Conservation (phyloP, 2,113 vertebrate species). For the Coryphaenoides rupestris region DNA sequence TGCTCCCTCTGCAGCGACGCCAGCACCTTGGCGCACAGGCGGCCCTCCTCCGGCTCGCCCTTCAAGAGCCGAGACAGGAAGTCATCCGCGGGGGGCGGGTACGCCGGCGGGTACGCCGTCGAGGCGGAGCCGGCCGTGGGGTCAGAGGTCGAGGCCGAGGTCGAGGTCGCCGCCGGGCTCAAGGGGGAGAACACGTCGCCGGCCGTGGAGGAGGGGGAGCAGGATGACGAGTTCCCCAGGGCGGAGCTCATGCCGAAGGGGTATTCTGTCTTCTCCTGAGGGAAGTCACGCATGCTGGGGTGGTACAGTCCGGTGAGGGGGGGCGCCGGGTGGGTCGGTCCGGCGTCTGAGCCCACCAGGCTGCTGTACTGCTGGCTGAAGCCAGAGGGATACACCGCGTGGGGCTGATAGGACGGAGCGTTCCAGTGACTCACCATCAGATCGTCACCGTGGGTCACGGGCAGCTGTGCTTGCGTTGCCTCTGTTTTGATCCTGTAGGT, state of each 20-base stretch:
- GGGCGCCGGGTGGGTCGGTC: constrained; percentile 37
- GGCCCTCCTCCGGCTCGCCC: constrained; percentile 73
- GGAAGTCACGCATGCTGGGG: constrained; percentile 36
- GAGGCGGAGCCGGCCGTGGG: constrained; percentile 39
- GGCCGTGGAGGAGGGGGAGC: constrained; percentile 15
- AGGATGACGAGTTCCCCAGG: constrained; percentile 16
- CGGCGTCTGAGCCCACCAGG: constrained; percentile 36
- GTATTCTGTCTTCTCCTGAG: constrained; percentile 51
- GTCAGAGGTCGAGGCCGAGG: constrained; percentile 32
- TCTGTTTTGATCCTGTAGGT: constrained; percentile 66
- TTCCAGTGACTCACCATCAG: constrained; percentile 29
- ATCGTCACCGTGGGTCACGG: constrained; percentile 44
- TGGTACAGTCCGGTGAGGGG: constrained; percentile 52
- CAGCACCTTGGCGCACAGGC: constrained; percentile 70
- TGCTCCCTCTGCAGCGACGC: constrained; percentile 73
- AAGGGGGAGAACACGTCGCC: constrained; percentile 29
- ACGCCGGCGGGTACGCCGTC: constrained; percentile 6
- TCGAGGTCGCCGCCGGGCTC: constrained; percentile 30
- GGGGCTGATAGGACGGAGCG: constrained; percentile 46
- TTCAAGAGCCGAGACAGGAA: constrained; percentile 67
- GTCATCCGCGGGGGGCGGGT: constrained; percentile 2
- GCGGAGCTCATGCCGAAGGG: constrained; percentile 35
- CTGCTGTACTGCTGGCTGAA: constrained; percentile 46
- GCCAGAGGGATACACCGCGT: constrained; percentile 36
- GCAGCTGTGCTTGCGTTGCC: constrained; percentile 41